A percentile compares a stretch with the other conserved stretches of the same genome.
Conservation (phyloP, 64 coral and sea anemone species). For the Stichodactyla mertensii region DNA sequence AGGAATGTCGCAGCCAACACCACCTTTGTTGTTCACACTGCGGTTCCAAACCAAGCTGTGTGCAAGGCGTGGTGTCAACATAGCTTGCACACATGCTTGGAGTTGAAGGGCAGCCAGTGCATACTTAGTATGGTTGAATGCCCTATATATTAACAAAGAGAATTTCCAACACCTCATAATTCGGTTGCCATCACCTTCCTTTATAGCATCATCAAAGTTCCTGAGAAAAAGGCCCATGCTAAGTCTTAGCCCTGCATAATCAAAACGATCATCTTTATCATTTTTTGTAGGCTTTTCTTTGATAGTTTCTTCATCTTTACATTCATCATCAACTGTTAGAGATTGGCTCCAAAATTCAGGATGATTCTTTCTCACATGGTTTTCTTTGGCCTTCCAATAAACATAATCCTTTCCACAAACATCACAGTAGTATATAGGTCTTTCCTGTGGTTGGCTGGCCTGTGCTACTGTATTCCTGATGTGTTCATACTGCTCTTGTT, state of each 20-base stretch:
- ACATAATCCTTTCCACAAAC: slow-evolving; percentile 40
- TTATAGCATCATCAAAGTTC: slow-evolving; percentile 65
- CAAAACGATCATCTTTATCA: neutral
- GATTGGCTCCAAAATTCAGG: neutral
- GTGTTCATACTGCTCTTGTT: neutral
- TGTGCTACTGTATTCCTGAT: neutral
- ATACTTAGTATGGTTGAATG: slow-evolving; percentile 47
- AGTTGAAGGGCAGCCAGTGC: slow-evolving; percentile 29
- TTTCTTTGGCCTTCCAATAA: slow-evolving; percentile 38
- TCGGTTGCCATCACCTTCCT: slow-evolving; percentile 46
- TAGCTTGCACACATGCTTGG: slow-evolving; percentile 3
- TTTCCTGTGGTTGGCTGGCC: neutral
- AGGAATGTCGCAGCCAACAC: slow-evolving; percentile 15
- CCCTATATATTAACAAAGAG: slow-evolving; percentile 37
- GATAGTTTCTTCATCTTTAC: too few relatives aligned
- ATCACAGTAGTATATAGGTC: neutral
- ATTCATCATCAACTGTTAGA: too few relatives aligned
- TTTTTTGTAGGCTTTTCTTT: neutral
- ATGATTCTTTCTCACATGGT: slow-evolving; percentile 26
- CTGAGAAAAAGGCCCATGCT: slow-evolving; percentile 18
- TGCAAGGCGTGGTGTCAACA: slow-evolving; percentile 27
- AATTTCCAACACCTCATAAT: slow-evolving; percentile 59
- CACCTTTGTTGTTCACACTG: slow-evolving; percentile 48
- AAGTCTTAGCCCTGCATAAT: slow-evolving; percentile 30
- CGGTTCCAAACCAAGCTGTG: slow-evolving; percentile 52